Percentiles rank a stretch among this genome's conserved stretches.
Conservation (phyloP, 1,140 invertebrate genomes). For the Cyclargus thomasi region DNA sequence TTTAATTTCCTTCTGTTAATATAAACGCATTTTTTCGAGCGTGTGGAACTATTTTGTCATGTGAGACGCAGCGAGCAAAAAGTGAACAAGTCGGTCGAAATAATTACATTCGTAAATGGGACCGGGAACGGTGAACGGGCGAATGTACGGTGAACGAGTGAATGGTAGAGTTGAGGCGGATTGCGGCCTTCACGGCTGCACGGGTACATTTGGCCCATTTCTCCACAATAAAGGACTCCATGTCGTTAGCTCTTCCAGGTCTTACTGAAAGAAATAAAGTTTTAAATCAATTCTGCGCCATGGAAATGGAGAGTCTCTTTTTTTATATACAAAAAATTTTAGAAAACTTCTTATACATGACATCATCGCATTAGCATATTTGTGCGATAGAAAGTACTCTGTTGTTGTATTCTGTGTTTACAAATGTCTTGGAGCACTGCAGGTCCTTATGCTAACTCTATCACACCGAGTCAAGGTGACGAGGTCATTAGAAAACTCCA, state of each 20-base stretch:
- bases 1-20: not conserved
- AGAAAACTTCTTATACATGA: too few relatives aligned
- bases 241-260: not conserved
- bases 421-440: too few relatives aligned
- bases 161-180: constrained; percentile 6
- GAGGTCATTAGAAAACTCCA: not conserved
- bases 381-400: too few relatives aligned
- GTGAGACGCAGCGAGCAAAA: not conserved
- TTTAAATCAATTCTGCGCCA: not conserved
- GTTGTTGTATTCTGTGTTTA: too few relatives aligned
- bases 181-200: not conserved
- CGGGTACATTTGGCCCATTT: constrained; percentile 1
- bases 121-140: not conserved
- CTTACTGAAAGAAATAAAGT: not conserved
- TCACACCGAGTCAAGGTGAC: too few relatives aligned
- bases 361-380: too few relatives aligned
- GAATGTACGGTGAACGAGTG: not conserved
- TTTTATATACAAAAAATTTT: too few relatives aligned
- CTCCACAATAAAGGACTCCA: not conserved
- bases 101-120: constrained; percentile 1
- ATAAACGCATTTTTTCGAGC: not conserved
- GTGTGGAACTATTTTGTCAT: not conserved
- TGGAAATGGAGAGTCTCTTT: not conserved
- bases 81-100: constrained; percentile 7
- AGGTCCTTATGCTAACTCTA: too few relatives aligned